These are phyloP conservation scores for Mythimna albipuncta DNA, from an alignment of 2,888 invertebrate genomes.

Conservation along the genomic window DNA sequence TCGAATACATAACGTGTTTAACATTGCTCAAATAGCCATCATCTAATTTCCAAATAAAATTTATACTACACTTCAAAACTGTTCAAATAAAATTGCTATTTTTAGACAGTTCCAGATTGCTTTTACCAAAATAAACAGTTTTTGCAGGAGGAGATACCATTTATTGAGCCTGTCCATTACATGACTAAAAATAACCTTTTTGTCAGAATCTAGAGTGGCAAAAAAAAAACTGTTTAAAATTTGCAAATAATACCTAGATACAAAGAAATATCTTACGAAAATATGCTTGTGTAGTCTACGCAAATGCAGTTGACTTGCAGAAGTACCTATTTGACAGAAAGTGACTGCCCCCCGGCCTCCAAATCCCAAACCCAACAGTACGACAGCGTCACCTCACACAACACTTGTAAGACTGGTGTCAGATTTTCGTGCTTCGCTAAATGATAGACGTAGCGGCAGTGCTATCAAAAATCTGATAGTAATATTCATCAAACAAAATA, in stretches of 20 bases:
- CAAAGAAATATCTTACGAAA: not conserved
- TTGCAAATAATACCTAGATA: not conserved
- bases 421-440: not conserved
- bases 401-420: not conserved
- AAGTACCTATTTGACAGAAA: no score
- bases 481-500: constrained; percentile 76
- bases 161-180: constrained; percentile 10
- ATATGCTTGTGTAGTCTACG: not conserved
- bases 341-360: no score
- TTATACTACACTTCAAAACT: not conserved
- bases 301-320: not conserved
- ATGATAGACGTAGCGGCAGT: not conserved
- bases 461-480: constrained; percentile 40
- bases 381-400: no score
- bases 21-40: not conserved
- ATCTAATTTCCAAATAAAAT: no score
- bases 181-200: constrained; percentile 8
- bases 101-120: constrained; percentile 5
- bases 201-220: constrained; percentile 4
- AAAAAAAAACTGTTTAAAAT: not conserved
- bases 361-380: no score
- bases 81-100: not conserved
- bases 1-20: not conserved
- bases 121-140: constrained; percentile 18
- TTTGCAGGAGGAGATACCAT: not conserved